phyloP scores from a whole-genome alignment of 2,797 vertebrate species.

The Sebastes taczanowskii region DNA sequence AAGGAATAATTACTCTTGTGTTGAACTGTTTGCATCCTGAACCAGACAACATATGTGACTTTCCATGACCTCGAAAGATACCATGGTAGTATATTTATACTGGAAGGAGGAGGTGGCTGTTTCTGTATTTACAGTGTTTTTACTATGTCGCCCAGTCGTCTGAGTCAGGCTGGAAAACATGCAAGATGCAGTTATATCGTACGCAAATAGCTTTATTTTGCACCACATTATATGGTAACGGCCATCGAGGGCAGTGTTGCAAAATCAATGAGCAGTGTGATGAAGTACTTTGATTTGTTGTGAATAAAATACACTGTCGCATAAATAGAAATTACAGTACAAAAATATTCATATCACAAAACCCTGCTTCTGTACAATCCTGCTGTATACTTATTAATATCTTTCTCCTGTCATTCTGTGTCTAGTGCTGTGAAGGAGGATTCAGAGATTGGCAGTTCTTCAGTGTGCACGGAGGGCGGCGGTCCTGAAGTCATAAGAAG shows the following conservation, averaged over 20 bases:
- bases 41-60: not conserved
- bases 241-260: not conserved
- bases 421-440: conserved; percentile 43
- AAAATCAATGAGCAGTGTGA: not conserved
- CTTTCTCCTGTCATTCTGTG: not conserved
- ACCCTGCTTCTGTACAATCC: not conserved
- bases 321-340: not conserved
- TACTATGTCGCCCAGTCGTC: not conserved
- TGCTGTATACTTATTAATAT: not conserved
- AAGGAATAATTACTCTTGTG: not conserved
- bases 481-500: conserved; percentile 2
- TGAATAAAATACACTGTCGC: not conserved
- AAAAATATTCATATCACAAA: not conserved
- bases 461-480: not conserved
- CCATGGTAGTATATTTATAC: not conserved
- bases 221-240: not conserved
- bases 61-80: not conserved
- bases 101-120: not conserved
- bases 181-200: not conserved
- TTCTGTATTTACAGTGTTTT: not conserved
- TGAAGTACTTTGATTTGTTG: not conserved
- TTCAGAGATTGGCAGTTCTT: not conserved
- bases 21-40: not conserved
- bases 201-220: not conserved
- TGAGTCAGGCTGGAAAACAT: not conserved